Evolutionary conservation across 2,888 invertebrate genomes (phyloP).

Genomic region (Habroteleia sp.): DNA sequence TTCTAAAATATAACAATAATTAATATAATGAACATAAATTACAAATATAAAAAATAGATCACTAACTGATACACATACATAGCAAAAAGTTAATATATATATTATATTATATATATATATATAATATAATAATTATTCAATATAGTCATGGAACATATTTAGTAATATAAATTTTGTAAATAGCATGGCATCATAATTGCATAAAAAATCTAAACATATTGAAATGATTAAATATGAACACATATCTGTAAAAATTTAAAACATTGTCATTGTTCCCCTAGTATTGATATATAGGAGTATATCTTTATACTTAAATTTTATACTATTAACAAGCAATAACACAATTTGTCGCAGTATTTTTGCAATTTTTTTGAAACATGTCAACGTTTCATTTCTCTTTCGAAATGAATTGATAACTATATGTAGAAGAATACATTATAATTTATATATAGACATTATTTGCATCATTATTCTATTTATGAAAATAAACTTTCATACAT

Average conservation of each 20-base stretch:
- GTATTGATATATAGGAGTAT: too few relatives aligned
- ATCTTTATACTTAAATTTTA: slow-evolving; percentile 1
- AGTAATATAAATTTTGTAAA: slow-evolving; percentile 16
- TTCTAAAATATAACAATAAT: too few relatives aligned
- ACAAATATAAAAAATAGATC: slow-evolving; percentile 35
- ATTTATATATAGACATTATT: too few relatives aligned
- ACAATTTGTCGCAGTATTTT: slow-evolving; percentile 13
- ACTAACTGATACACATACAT: slow-evolving; percentile 23
- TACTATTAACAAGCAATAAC: slow-evolving; percentile 26
- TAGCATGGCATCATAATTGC: too few relatives aligned
- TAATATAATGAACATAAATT: too few relatives aligned
- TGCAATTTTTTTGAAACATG: not conserved
- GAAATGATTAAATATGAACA: slow-evolving; percentile 14
- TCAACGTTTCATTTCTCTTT: not conserved
- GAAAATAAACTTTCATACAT: too few relatives aligned
- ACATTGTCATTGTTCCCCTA: too few relatives aligned
- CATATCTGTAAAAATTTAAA: slow-evolving; percentile 1
- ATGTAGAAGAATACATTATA: slow-evolving; percentile 30
- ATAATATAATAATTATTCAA: not conserved
- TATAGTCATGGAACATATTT: slow-evolving; percentile 27
- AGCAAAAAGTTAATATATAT: slow-evolving; percentile 10
- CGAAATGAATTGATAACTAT: slow-evolving; percentile 6
- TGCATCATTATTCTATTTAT: slow-evolving; percentile 9
- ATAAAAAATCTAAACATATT: too few relatives aligned
- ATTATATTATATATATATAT: not conserved